Evolutionary conservation across 1,140 invertebrate species (phyloP).

Genomic region (Acyrthosiphon pisum): DNA sequence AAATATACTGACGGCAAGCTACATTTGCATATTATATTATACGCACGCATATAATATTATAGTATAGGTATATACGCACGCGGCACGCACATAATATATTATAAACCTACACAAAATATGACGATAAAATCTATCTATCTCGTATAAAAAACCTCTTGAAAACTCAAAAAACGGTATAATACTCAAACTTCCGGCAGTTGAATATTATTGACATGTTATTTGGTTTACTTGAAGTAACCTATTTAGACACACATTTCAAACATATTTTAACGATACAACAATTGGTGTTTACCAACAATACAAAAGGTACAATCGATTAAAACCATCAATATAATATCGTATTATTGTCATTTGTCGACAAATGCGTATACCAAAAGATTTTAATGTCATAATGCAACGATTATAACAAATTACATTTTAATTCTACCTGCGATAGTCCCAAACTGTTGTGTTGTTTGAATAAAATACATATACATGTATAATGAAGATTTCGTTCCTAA

Average conservation of each 20-base stretch:
- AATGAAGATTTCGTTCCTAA: not conserved
- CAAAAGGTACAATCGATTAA: not conserved
- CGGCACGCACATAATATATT: not conserved
- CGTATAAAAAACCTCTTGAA: not conserved
- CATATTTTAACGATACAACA: not conserved
- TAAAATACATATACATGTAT: not conserved
- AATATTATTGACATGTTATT: not conserved
- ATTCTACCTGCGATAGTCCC: not conserved
- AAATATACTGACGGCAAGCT: not conserved
- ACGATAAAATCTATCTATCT: not conserved
- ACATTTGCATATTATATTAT: not conserved
- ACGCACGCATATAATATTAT: not conserved
- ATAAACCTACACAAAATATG: not conserved
- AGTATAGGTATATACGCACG: not conserved
- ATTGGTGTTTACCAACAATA: not conserved
- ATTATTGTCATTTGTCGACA: not conserved
- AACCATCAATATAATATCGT: not conserved
- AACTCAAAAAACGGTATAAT: not conserved
- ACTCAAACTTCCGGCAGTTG: not conserved
- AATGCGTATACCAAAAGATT: not conserved
- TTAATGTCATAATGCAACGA: not conserved
- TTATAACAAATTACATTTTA: not conserved
- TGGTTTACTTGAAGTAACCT: not conserved
- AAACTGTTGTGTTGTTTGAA: not conserved
- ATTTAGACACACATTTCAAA: not conserved